Percentiles rank a stretch among this genome's conserved stretches.
Conservation (phyloP, 2,113 vertebrate genomes). For the Hemichromis elongatus region DNA sequence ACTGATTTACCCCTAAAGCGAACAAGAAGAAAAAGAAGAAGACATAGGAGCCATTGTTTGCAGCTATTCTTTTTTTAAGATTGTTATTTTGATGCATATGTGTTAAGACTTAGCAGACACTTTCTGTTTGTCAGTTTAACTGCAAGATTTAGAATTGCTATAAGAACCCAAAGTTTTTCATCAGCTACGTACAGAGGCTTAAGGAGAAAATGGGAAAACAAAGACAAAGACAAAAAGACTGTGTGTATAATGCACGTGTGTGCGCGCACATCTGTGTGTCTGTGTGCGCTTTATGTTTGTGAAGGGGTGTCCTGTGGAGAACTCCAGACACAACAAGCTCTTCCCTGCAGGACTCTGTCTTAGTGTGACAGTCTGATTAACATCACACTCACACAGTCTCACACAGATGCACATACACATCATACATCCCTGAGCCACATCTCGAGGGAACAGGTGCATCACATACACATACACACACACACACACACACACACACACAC, state of each 20-base stretch:
- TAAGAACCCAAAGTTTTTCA: background rate
- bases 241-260: background rate
- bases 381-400: constrained; percentile 33
- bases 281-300: background rate
- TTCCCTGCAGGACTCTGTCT: constrained; percentile 54
- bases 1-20: background rate
- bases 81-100: background rate
- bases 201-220: background rate
- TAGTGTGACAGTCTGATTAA: constrained; percentile 62
- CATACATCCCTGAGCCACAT: constrained; percentile 32
- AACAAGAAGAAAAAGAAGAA: background rate
- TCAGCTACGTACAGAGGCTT: background rate
- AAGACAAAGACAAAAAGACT: background rate
- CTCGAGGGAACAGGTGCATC: constrained; percentile 30
- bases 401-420: background rate
- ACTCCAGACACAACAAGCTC: constrained; percentile 54
- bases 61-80: background rate
- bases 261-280: background rate
- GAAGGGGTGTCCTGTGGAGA: constrained; percentile 43
- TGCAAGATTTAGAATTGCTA: background rate
- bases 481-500: background rate
- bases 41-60: background rate
- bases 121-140: background rate
- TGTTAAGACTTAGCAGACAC: background rate
- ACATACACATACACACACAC: background rate